Base-by-base conservation (phyloP, 2,113 vertebrate genomes). In the Epinephelus fuscoguttatus region DNA sequence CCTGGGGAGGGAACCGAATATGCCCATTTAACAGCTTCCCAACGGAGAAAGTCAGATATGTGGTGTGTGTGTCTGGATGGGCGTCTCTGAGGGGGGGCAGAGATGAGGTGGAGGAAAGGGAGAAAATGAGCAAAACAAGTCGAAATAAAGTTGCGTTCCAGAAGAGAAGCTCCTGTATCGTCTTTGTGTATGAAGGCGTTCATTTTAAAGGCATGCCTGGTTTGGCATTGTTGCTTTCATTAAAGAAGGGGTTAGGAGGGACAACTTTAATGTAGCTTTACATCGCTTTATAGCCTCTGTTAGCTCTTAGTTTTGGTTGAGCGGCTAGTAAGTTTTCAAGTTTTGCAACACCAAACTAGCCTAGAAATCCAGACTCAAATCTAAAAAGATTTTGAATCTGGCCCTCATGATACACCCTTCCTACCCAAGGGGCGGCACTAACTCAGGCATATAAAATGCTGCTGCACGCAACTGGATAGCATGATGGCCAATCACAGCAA, bases 21-120 rank as follows among this genome's bases (percentile, higher is more conserved):
- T 85, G 79, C 79, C 62, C 81, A 84, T 88, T 87, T 88, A 92
- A 84, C 86, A 80, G 82, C 79, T 78, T 85, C 87, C 74, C 79
- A 72, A 53, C 25, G 67, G 89, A 80, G 74, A 60, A 59, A 71
- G 59, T 73, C 27, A 23, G 45, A 87, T 50, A 30, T 63, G 57
- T 66, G 53, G 42, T 50, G 62, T 63, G 66, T 74, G 76, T 79
- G 72, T 84, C 49, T 77, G 61, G 33, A 47, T 0, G 52, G 14
- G 27, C 21, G 25, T 82, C 67, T 77, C 42, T 61, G 18, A 18
- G 56, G 61, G 47, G 4, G 19, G 52, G 23, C 4, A 47, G 49
- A 64, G 10, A 57, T 42, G 50, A 67, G 47, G 78, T 7, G 15
- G 40, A 79, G 71, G 62, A 73, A 68, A 49, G 30, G 61, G 5